A percentile compares a stretch with the other conserved stretches of the same genome.
phyloP scores from a whole-genome alignment of 2,113 vertebrate genomes.

The Semnopithecus entellus region DNA sequence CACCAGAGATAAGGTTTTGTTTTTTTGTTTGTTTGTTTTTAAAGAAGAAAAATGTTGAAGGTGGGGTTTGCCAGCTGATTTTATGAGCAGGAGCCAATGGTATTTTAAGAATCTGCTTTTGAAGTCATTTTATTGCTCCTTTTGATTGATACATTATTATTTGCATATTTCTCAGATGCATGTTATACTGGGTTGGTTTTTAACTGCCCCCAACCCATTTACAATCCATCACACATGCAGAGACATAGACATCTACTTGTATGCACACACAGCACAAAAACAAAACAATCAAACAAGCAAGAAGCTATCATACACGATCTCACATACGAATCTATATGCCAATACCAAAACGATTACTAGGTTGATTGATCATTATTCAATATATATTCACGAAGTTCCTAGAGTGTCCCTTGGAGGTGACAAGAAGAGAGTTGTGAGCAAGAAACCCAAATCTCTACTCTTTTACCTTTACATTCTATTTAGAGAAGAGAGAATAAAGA shows the following conservation, averaged over 20 bases:
- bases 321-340: background rate
- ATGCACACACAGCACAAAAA: background rate
- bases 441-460: background rate
- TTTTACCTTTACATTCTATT: background rate
- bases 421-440: background rate
- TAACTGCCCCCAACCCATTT: background rate
- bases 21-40: no score
- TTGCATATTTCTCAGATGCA: background rate
- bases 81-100: background rate
- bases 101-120: background rate
- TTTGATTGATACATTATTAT: background rate
- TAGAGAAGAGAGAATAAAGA: background rate
- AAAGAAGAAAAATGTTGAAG: background rate
- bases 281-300: background rate
- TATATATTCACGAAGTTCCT: background rate
- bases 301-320: background rate
- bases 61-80: background rate
- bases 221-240: background rate
- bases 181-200: background rate
- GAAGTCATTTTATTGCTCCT: background rate
- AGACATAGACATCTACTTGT: background rate
- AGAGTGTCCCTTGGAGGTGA: background rate
- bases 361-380: background rate
- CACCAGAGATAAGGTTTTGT: no score
- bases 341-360: background rate